Evolutionary conservation across 2,113 vertebrate species (phyloP).

Genomic region (Pachypanchax playfairii): DNA sequence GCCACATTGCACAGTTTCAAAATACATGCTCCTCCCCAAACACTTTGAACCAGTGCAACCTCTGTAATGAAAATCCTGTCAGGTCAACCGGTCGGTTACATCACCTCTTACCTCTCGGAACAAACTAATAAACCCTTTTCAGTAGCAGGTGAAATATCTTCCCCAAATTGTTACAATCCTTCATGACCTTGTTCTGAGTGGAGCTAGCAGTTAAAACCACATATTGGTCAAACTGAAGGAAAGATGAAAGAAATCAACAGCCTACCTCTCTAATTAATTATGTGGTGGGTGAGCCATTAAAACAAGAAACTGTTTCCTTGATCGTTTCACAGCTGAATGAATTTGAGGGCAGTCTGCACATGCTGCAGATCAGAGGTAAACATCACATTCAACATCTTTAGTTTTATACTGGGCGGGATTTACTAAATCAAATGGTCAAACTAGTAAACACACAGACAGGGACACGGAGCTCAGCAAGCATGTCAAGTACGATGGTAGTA

Average conservation of each 20-base stretch:
- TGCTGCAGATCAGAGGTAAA: slow-evolving; percentile 35
- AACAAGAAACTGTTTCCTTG: slow-evolving; percentile 25
- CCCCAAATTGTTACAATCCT: slow-evolving; percentile 59
- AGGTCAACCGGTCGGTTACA: slow-evolving; percentile 18
- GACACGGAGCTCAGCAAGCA: neutral
- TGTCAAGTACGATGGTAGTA: slow-evolving; percentile 9
- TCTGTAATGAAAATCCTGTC: slow-evolving; percentile 8
- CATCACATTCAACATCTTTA: too few species aligned
- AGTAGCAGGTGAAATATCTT: slow-evolving; percentile 42
- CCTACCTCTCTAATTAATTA: slow-evolving; percentile 32
- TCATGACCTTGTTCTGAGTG: slow-evolving; percentile 15
- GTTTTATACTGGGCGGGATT: neutral
- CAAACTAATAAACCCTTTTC: slow-evolving; percentile 40
- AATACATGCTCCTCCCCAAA: neutral
- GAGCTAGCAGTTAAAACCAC: slow-evolving; percentile 17
- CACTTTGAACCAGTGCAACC: neutral
- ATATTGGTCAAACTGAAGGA: slow-evolving; percentile 34
- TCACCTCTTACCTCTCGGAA: slow-evolving; percentile 21
- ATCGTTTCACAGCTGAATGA: slow-evolving; percentile 25
- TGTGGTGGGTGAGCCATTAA: slow-evolving; percentile 17
- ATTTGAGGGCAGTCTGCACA: neutral
- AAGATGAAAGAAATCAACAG: slow-evolving; percentile 50
- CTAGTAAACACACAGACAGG: neutral
- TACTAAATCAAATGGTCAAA: slow-evolving; percentile 22
- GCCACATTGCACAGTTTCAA: slow-evolving; percentile 1